Evolutionary conservation across 2,797 vertebrate species (phyloP).

Genomic region (Clamator glandarius): DNA sequence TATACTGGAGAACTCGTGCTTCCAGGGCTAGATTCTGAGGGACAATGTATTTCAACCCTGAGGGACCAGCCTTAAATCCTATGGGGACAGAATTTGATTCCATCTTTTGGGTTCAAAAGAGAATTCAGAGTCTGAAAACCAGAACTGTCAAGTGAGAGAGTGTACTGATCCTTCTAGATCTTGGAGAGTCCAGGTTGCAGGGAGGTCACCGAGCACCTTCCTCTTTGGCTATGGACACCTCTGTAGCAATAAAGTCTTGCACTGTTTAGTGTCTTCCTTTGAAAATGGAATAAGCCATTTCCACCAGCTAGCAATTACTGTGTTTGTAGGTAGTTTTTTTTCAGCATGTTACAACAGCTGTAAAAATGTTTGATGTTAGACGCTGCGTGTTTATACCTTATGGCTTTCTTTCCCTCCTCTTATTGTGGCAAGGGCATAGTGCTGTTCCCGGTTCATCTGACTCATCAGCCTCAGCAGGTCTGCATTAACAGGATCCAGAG

Average conservation of each 20-base stretch:
- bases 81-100: not conserved
- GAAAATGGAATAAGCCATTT: not conserved
- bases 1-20: not conserved
- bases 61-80: not conserved
- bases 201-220: not conserved
- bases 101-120: not conserved
- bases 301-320: not conserved
- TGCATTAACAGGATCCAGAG: not conserved
- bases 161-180: not conserved
- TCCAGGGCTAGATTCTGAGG: not conserved
- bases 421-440: not conserved
- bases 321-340: not conserved
- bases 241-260: not conserved
- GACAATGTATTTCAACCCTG: not conserved
- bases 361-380: not conserved
- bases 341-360: not conserved
- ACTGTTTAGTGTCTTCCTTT: not conserved
- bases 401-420: not conserved
- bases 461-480: not conserved
- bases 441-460: not conserved
- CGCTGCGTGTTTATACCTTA: not conserved
- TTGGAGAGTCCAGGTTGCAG: not conserved
- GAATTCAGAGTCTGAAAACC: not conserved
- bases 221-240: not conserved
- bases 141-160: not conserved